Evolutionary conservation across 2,797 vertebrate genomes (phyloP).

Genomic region (Pangasius djambal): DNA sequence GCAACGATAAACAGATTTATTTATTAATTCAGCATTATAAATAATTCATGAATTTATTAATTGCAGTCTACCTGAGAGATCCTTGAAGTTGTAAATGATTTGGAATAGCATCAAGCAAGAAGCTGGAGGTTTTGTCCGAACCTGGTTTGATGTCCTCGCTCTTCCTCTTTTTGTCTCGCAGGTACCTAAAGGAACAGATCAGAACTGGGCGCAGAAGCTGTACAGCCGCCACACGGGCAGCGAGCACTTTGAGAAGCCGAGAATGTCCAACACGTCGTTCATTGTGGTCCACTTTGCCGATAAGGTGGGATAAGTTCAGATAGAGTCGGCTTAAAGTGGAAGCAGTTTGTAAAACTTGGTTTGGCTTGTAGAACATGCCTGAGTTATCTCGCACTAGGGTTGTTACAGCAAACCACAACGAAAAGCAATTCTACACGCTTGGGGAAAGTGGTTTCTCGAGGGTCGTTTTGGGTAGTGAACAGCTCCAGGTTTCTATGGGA

Average conservation of each 20-base stretch:
- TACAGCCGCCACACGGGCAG: slow-evolving; percentile 80
- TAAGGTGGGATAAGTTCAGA: slow-evolving; percentile 74
- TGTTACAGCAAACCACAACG: neutral
- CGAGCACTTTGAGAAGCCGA: slow-evolving; percentile 93
- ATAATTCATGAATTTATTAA: slow-evolving; percentile 34
- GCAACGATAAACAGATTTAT: neutral
- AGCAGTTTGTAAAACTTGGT: neutral
- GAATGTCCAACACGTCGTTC: slow-evolving; percentile 93
- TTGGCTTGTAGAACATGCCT: neutral
- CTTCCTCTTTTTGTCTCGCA: slow-evolving; percentile 56
- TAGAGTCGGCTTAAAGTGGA: neutral
- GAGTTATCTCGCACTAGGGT: no score
- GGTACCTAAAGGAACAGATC: slow-evolving; percentile 94
- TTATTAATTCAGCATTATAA: neutral
- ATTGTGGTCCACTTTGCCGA: slow-evolving; percentile 92
- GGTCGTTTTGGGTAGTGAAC: neutral
- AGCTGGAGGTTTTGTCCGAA: neutral
- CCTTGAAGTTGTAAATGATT: slow-evolving; percentile 54
- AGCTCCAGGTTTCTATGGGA: neutral
- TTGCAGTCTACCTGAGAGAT: slow-evolving; percentile 23
- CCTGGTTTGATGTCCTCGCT: neutral
- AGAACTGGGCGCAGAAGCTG: slow-evolving; percentile 95
- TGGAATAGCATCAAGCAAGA: slow-evolving; percentile 26
- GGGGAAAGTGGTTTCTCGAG: neutral
- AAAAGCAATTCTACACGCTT: neutral